A percentile compares a stretch with the other conserved stretches of the same genome.
Conservation (phyloP, 2,888 invertebrate species). For the Rapana venosa region DNA sequence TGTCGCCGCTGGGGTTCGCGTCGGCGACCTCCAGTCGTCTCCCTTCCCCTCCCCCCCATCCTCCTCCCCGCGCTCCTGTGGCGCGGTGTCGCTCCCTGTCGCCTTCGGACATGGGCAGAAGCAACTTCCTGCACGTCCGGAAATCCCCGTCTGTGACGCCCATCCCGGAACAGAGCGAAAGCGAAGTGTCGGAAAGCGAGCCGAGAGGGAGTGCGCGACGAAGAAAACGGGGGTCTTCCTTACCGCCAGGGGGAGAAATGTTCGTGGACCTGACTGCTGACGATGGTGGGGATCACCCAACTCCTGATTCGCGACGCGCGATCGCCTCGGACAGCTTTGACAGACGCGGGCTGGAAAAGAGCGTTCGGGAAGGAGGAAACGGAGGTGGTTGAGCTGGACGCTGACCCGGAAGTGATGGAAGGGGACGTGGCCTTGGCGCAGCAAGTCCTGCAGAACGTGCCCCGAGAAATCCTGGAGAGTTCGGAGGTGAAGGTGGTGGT, state of each 20-base stretch:
- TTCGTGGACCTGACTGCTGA: conserved; percentile 36
- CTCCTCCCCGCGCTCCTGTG: neutral
- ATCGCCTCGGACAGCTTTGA: no score
- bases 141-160: conserved; percentile 22
- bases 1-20: conserved; percentile 16
- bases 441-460: conserved; percentile 50
- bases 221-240: neutral
- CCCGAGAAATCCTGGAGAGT: conserved; percentile 51
- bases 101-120: neutral
- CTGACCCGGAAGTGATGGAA: neutral
- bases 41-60: neutral
- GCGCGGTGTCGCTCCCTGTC: conserved; percentile 8
- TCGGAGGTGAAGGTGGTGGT: conserved; percentile 59
- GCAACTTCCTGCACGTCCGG: neutral
- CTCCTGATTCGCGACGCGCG: no score
- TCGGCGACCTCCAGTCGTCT: neutral
- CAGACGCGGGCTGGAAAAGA: no score
- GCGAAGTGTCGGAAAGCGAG: neutral
- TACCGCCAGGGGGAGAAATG: neutral
- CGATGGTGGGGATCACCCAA: neutral
- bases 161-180: conserved; percentile 35
- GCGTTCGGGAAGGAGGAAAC: neutral
- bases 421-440: conserved; percentile 28
- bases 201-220: neutral
- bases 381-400: neutral